These are phyloP conservation scores for Campoplex capitator DNA, from an alignment of 2,888 invertebrate genomes.

Conservation along the genomic window DNA sequence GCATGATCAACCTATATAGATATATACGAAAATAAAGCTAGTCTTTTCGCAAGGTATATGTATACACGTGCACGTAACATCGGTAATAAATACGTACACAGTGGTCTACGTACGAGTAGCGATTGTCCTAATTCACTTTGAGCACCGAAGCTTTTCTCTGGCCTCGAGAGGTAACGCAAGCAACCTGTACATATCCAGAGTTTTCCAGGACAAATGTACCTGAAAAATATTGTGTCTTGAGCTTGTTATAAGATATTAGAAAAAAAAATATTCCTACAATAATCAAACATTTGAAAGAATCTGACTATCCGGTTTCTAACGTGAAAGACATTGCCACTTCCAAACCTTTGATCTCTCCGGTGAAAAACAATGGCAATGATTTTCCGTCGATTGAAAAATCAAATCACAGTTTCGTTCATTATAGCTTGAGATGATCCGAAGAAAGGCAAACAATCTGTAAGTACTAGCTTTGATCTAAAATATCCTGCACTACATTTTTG, in stretches of 20 bases:
- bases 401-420: too few species aligned
- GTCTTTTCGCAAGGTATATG: too few species aligned
- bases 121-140: slow-evolving; percentile 62
- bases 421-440: background rate
- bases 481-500: too few species aligned
- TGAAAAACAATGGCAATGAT: too few species aligned
- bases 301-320: too few species aligned
- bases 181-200: background rate
- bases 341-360: background rate
- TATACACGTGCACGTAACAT: background rate
- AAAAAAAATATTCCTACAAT: background rate
- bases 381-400: too few species aligned
- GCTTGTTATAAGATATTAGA: background rate
- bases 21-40: too few species aligned
- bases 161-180: slow-evolving; percentile 13
- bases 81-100: background rate
- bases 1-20: background rate
- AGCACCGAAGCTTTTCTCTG: slow-evolving; percentile 25
- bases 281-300: background rate
- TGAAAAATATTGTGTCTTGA: background rate
- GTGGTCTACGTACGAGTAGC: slow-evolving; percentile 15
- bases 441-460: background rate
- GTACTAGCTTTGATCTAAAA: background rate
- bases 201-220: slow-evolving; percentile 6
- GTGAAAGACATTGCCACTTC: background rate